Conservation (phyloP, 2,113 vertebrate genomes). For the Tachysurus vachellii region DNA sequence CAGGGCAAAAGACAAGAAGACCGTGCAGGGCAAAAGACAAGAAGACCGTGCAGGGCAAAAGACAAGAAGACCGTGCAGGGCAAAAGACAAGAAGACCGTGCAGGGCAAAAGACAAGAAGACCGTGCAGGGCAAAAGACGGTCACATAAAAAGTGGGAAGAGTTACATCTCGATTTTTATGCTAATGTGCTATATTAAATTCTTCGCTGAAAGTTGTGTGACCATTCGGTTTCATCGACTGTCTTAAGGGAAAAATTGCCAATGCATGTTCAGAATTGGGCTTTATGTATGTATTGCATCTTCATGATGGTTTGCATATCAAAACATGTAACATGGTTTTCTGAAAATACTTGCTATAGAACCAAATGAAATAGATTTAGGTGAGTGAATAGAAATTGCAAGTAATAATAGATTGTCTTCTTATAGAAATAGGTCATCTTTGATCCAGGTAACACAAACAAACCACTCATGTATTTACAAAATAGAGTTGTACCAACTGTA, state of each 20-base stretch:
- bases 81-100: too few relatives aligned
- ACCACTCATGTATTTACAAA: not conserved
- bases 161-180: not conserved
- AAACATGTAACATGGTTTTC: not conserved
- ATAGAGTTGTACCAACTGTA: not conserved
- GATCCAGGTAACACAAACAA: not conserved
- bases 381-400: not conserved
- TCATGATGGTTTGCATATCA: not conserved
- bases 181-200: not conserved
- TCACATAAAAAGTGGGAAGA: not conserved
- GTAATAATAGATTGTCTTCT: not conserved
- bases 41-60: too few relatives aligned
- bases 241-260: not conserved
- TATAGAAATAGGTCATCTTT: too few relatives aligned
- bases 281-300: not conserved
- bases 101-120: too few relatives aligned
- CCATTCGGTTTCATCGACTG: not conserved
- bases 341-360: not conserved
- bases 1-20: too few relatives aligned
- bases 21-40: too few relatives aligned
- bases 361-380: not conserved
- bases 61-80: too few relatives aligned
- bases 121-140: too few relatives aligned
- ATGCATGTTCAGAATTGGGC: not conserved
- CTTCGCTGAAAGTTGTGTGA: not conserved